Evolutionary conservation across 2,113 vertebrate genomes (phyloP).

Genomic region (Entomyzon cyanotis): DNA sequence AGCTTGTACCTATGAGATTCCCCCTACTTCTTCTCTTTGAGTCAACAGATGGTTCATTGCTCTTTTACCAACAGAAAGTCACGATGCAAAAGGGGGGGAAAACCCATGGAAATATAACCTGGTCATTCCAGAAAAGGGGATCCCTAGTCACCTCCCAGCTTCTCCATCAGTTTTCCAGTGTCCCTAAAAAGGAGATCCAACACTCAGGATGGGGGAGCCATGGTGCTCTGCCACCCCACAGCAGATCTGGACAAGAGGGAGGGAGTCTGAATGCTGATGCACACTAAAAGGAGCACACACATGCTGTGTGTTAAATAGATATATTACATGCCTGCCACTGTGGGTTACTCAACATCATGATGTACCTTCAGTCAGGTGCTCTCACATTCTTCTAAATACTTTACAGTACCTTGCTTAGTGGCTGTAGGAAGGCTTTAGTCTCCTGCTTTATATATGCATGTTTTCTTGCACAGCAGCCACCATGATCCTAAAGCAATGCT

Average conservation of each 20-base stretch:
- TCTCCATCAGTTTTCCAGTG: neutral
- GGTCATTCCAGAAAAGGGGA: neutral
- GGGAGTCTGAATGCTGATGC: neutral
- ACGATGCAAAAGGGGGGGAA: accelerated
- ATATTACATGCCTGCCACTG: neutral
- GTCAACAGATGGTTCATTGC: neutral
- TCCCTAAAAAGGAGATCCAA: neutral
- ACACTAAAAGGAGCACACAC: neutral
- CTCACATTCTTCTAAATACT: neutral
- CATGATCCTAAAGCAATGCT: neutral
- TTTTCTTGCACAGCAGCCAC: neutral
- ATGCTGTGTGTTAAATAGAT: neutral
- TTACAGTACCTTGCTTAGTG: neutral
- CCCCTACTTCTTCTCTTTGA: neutral
- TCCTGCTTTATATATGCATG: neutral
- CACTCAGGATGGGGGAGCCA: accelerated
- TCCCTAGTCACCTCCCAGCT: neutral
- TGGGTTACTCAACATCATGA: neutral
- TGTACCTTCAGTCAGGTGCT: neutral
- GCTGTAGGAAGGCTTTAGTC: neutral
- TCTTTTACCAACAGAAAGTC: neutral
- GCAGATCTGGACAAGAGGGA: neutral
- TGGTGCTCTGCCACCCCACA: neutral
- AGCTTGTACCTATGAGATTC: neutral
- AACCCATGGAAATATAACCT: neutral